These are phyloP conservation scores for Toxostoma redivivum DNA, from an alignment of 2,113 vertebrate species.

Conservation along the genomic window DNA sequence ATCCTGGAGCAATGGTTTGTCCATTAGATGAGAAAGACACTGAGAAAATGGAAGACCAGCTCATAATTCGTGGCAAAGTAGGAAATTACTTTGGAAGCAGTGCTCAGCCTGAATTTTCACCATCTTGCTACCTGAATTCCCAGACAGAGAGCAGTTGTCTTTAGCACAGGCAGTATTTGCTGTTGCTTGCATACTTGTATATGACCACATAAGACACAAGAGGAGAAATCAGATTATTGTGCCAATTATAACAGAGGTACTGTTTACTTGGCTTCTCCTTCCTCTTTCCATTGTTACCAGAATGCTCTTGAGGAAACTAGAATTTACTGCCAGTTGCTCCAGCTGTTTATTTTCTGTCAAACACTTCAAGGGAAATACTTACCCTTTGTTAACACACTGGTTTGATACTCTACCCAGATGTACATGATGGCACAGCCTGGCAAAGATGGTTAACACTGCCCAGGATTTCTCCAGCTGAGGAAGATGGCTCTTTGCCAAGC, in stretches of 20 bases:
- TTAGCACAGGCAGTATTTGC: background rate
- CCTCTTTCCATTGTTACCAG: constrained; percentile 25
- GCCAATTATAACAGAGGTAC: background rate
- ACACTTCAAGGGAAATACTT: background rate
- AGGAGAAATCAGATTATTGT: background rate
- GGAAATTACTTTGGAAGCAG: background rate
- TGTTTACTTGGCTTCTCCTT: constrained; percentile 11
- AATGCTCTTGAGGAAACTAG: constrained; percentile 13
- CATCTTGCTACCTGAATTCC: background rate
- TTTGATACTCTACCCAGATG: background rate
- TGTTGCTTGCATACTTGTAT: background rate
- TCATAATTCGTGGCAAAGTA: background rate
- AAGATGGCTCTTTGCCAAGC: background rate
- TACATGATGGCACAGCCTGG: background rate
- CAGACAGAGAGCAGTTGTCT: background rate
- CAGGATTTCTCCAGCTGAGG: background rate
- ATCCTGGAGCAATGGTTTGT: background rate
- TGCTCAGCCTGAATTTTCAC: background rate
- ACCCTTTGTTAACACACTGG: background rate
- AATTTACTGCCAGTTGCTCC: background rate
- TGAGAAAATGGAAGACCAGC: background rate
- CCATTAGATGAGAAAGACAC: background rate
- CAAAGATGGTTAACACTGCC: background rate
- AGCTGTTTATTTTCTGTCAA: constrained; percentile 23
- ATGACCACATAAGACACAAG: background rate